Evolutionary conservation across 2,113 vertebrate species (phyloP).

Genomic region (Oryzias curvinotus): DNA sequence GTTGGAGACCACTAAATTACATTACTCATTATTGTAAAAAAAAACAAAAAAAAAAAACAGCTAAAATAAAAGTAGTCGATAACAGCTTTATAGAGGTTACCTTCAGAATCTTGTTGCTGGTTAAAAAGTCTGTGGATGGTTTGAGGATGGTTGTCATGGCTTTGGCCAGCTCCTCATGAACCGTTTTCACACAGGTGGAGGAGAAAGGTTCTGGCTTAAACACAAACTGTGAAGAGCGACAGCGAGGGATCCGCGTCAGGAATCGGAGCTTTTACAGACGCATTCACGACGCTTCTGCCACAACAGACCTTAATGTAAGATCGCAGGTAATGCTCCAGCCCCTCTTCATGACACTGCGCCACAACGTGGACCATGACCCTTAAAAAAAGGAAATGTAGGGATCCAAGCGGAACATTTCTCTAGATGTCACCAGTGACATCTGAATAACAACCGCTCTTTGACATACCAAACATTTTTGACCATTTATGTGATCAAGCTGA

Average conservation of each 20-base stretch:
- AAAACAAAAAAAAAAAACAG: no score
- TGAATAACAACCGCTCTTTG: no score
- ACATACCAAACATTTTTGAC: no score
- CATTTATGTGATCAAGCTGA: no score
- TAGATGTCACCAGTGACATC: no score
- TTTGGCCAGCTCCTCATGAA: conserved; percentile 94
- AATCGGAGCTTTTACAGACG: background rate
- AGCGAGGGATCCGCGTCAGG: no score
- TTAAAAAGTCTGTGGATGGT: conserved; percentile 95
- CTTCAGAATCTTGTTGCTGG: conserved; percentile 97
- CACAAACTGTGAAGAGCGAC: conserved; percentile 81
- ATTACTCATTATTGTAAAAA: no score
- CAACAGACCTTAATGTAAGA: conserved; percentile 88
- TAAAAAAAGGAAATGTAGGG: conserved; percentile 4
- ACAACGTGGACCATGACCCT: conserved; percentile 98
- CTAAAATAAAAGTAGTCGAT: no score
- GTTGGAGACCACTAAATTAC: no score
- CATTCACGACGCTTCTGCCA: background rate
- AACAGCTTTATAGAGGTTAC: conserved; percentile 61
- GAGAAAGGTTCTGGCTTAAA: conserved; percentile 89
- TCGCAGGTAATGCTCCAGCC: conserved; percentile 91
- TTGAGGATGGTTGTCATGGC: conserved; percentile 96
- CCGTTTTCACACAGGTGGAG: conserved; percentile 83
- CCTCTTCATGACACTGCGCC: conserved; percentile 97
- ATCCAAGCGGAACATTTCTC: background rate